These are phyloP conservation scores for Hipparchia sbordonii DNA, from an alignment of 2,888 invertebrate genomes.

Conservation along the genomic window DNA sequence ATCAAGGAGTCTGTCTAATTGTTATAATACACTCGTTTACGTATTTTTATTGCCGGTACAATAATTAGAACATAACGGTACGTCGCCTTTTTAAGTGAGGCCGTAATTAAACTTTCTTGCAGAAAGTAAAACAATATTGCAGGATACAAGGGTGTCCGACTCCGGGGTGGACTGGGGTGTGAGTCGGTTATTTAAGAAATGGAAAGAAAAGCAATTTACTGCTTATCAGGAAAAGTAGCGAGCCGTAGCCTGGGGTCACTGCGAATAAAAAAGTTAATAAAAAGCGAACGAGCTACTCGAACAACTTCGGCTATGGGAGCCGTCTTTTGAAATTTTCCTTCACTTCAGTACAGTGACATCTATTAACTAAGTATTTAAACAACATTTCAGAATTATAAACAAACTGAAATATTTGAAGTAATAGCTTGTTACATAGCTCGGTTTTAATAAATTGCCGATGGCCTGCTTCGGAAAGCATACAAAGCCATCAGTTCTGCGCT, in stretches of 20 bases:
- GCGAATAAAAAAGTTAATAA: constrained; percentile 56
- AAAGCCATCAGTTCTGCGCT: too few relatives aligned
- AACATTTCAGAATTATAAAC: background rate
- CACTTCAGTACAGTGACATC: constrained; percentile 1
- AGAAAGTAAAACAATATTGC: constrained; percentile 70
- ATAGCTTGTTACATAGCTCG: too few relatives aligned
- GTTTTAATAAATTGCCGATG: too few relatives aligned
- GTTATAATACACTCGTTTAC: constrained; percentile 83
- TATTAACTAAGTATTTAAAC: background rate
- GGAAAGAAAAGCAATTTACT: constrained; percentile 80
- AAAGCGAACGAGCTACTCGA: constrained; percentile 52
- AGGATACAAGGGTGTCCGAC: constrained; percentile 53
- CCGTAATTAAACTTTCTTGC: constrained; percentile 77
- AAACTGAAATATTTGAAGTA: too few relatives aligned
- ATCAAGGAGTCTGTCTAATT: constrained; percentile 82
- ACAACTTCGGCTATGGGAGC: constrained; percentile 45
- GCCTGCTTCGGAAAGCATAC: too few relatives aligned
- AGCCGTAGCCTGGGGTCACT: constrained; percentile 61
- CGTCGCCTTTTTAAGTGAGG: constrained; percentile 70
- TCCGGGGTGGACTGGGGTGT: constrained; percentile 45
- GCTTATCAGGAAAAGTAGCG: constrained; percentile 71
- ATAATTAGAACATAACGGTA: constrained; percentile 82
- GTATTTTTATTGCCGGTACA: constrained; percentile 82
- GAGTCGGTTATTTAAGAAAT: constrained; percentile 73
- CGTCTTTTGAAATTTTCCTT: constrained; percentile 21